These are phyloP conservation scores for Halcyon chelicuti DNA, from an alignment of 2,797 vertebrate species.

Conservation along the genomic window DNA sequence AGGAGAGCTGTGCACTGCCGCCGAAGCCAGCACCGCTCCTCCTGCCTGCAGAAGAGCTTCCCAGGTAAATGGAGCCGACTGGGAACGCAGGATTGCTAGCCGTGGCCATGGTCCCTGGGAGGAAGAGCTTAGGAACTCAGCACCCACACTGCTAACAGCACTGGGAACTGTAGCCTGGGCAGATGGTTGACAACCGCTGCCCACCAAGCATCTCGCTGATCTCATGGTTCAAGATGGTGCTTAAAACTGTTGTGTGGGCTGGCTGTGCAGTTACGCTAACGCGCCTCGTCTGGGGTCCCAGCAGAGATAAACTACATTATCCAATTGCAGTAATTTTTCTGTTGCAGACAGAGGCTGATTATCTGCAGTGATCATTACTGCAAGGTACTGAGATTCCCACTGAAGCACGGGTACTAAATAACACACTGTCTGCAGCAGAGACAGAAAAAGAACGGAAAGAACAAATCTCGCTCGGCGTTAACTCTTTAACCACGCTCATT, in stretches of 20 bases:
- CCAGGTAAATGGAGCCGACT: background rate
- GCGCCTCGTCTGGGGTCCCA: background rate
- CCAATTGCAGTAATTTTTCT: slow-evolving; percentile 21
- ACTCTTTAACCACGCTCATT: background rate
- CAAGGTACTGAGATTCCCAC: background rate
- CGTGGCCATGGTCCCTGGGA: background rate
- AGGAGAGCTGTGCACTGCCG: background rate
- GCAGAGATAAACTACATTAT: background rate
- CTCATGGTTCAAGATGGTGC: background rate
- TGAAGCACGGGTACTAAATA: background rate
- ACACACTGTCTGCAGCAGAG: background rate
- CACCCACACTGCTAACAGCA: rapidly evolving
- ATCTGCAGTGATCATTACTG: slow-evolving; percentile 26
- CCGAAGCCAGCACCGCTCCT: background rate
- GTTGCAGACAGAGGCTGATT: slow-evolving; percentile 19
- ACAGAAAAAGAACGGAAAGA: background rate
- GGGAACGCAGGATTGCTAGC: background rate
- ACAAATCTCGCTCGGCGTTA: background rate
- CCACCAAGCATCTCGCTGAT: background rate
- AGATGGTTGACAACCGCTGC: background rate
- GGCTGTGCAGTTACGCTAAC: background rate
- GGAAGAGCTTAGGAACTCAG: background rate
- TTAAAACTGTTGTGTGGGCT: rapidly evolving
- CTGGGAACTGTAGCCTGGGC: background rate
- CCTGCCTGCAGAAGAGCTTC: background rate